Conservation (phyloP, 2,113 vertebrate genomes). For the Peucedramus taeniatus region DNA sequence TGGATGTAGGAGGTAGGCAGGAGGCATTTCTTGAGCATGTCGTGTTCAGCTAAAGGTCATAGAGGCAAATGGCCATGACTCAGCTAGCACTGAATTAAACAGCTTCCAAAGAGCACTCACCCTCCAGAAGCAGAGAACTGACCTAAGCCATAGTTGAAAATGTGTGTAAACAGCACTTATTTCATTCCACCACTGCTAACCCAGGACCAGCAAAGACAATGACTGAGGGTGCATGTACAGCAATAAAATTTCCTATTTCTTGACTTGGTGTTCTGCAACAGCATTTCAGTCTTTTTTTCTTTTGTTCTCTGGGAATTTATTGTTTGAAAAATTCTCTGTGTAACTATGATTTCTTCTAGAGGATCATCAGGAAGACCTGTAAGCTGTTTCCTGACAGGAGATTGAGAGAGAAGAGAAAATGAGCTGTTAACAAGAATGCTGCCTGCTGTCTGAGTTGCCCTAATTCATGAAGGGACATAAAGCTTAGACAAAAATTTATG, state of each 20-base stretch:
- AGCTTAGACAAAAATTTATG: slow-evolving; percentile 1
- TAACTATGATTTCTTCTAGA: neutral
- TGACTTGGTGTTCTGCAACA: neutral
- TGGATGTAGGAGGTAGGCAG: neutral
- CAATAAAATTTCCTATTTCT: neutral
- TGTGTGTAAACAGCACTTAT: neutral
- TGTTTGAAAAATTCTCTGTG: neutral
- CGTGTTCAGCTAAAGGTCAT: rapidly evolving
- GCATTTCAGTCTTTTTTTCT: neutral
- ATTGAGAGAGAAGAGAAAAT: slow-evolving; percentile 23
- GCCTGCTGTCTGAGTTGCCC: neutral
- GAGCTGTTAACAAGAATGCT: slow-evolving; percentile 5
- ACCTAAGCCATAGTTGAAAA: neutral
- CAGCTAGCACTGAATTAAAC: neutral
- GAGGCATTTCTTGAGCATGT: neutral
- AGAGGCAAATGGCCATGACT: neutral
- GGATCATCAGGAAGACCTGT: neutral
- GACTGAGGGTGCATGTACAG: neutral
- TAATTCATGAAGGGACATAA: slow-evolving; percentile 40
- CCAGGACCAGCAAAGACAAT: neutral
- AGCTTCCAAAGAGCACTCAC: neutral
- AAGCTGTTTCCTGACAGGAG: slow-evolving; percentile 3
- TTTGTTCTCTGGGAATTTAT: neutral
- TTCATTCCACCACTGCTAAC: neutral
- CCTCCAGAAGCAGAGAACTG: neutral